These are phyloP conservation scores for Eupithecia inturbata DNA, from an alignment of 2,888 invertebrate genomes.

Conservation along the genomic window DNA sequence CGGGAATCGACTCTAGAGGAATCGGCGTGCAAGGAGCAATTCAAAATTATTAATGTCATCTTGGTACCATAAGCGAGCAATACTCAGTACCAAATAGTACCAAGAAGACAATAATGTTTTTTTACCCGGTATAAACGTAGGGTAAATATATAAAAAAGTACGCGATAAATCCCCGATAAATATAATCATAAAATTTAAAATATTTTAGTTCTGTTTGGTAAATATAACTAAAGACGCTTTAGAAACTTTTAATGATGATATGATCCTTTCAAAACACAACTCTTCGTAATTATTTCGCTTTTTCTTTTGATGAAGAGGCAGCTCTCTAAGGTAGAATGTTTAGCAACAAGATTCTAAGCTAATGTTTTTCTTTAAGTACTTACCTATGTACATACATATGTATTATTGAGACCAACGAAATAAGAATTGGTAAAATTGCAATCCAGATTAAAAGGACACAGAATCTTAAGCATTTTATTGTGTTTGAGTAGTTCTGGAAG, in stretches of 20 bases:
- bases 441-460: not conserved
- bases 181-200: too few relatives aligned
- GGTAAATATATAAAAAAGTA: too few relatives aligned
- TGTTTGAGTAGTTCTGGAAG: too few relatives aligned
- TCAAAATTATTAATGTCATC: not conserved
- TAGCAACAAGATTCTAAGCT: not conserved
- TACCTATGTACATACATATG: too few relatives aligned
- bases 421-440: not conserved
- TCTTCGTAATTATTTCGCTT: not conserved
- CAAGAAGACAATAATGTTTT: too few relatives aligned
- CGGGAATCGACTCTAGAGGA: too few relatives aligned
- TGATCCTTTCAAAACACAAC: not conserved
- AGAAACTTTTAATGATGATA: constrained; percentile 1
- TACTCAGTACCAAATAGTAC: too few relatives aligned
- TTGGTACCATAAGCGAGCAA: too few relatives aligned
- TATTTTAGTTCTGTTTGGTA: not conserved
- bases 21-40: too few relatives aligned
- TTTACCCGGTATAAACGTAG: too few relatives aligned
- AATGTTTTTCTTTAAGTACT: not conserved
- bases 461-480: not conserved
- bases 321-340: not conserved
- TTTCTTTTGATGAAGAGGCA: not conserved
- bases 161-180: too few relatives aligned
- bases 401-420: not conserved
- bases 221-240: not conserved